Evolutionary conservation across 2,888 invertebrate species (phyloP), one percentile per base, ranked within the genome.

Genomic region (Doris montereyensis): DNA sequence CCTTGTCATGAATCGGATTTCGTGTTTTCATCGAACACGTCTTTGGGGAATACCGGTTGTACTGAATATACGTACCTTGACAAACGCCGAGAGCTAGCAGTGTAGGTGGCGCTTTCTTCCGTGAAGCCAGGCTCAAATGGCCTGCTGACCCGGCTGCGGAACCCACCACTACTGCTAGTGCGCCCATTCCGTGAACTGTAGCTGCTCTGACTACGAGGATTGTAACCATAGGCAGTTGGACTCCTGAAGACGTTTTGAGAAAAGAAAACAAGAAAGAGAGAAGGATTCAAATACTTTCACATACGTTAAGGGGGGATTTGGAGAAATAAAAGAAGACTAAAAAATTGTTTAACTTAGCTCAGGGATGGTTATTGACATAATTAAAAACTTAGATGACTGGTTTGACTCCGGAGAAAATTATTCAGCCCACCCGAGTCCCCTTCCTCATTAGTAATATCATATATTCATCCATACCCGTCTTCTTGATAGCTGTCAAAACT

Each of bases 401-500:
- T n/a, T n/a, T n/a, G n/a, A n/a, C n/a, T n/a, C n/a, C n/a, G n/a
- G n/a, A n/a, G n/a, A n/a, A n/a, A n/a, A n/a, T n/a, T n/a, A n/a
- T n/a, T n/a, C n/a, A n/a, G n/a, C n/a, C n/a, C n/a, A n/a, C n/a
- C n/a, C n/a, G n/a, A n/a, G n/a, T n/a, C n/a, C n/a, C n/a, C n/a
- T n/a, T n/a, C n/a, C n/a, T n/a, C n/a, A n/a, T n/a, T n/a, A n/a
- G n/a, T n/a, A n/a, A n/a, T n/a, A n/a, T n/a, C n/a, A n/a, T n/a
- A n/a, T n/a, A n/a, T n/a, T n/a, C n/a, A n/a, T n/a, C 74, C 65
- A 70, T 71, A 82, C 82, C 80, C 83, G 4, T 83, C 83, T 17
- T 80, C 67, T 34, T 73, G 81, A 24, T 60, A 70, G 21, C 80
- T 80, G n/a, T 83, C 82, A 74, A 81, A 79, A 57, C 81, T 81